phyloP scores from a whole-genome alignment of 1,140 invertebrate species.

The Rhagoletis zephyria region DNA sequence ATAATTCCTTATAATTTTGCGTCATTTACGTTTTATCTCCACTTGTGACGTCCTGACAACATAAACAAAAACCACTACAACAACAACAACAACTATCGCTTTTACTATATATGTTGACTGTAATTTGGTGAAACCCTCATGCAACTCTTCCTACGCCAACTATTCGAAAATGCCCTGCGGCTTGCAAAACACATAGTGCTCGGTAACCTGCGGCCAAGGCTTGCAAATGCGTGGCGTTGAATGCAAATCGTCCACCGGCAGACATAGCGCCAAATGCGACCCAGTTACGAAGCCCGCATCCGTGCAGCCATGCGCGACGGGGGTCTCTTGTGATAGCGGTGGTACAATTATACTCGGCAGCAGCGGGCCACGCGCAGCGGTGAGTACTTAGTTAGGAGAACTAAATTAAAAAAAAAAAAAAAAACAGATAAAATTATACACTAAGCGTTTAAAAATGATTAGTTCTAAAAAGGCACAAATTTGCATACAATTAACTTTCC shows the following conservation, averaged over 20 bases:
- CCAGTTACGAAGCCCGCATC: conserved; percentile 76
- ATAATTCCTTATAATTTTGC: conserved; percentile 57
- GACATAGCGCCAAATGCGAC: conserved; percentile 75
- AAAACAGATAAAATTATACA: not conserved
- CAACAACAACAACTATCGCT: too few relatives aligned
- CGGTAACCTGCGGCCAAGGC: conserved; percentile 88
- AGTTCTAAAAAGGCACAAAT: not conserved
- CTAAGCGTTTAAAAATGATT: not conserved
- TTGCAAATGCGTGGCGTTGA: conserved; percentile 87
- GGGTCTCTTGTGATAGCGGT: conserved; percentile 76
- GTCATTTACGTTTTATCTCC: conserved; percentile 53
- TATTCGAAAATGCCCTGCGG: conserved; percentile 18
- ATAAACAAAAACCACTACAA: not conserved
- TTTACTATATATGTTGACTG: not conserved
- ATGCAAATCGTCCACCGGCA: conserved; percentile 77
- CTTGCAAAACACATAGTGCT: conserved; percentile 79
- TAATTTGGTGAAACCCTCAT: not conserved
- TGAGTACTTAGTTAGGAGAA: conserved; percentile 54
- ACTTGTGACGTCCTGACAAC: not conserved
- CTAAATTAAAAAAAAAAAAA: conserved; percentile 19
- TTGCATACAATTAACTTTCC: too few relatives aligned
- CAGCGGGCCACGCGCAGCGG: conserved; percentile 65
- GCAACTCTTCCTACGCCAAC: not conserved
- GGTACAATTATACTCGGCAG: conserved; percentile 71
- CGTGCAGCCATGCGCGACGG: conserved; percentile 79